phyloP scores from a whole-genome alignment of 2,797 vertebrate genomes.

The Dendrocincla tyrannina region DNA sequence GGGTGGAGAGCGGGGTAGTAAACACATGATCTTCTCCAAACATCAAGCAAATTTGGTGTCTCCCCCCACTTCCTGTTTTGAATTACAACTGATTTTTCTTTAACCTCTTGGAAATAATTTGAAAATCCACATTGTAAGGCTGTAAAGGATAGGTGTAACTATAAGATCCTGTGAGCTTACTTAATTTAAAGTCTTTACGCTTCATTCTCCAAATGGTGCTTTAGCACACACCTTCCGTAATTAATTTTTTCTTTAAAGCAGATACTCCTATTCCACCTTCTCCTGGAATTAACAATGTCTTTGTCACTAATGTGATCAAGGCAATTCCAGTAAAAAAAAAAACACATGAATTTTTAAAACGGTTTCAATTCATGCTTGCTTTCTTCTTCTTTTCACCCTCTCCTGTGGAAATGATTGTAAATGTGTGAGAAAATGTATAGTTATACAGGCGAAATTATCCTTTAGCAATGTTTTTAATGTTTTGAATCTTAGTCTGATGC shows the following conservation, averaged over 20 bases:
- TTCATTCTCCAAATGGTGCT: neutral
- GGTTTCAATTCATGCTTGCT: neutral
- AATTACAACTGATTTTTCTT: constrained; percentile 4
- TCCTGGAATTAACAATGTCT: neutral
- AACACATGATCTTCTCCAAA: constrained; percentile 29
- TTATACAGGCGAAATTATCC: constrained; percentile 34
- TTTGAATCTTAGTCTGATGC: constrained; percentile 22
- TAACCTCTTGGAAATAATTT: neutral
- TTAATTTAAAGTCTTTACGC: neutral
- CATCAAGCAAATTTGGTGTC: neutral
- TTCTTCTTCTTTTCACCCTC: neutral
- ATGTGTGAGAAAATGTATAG: neutral
- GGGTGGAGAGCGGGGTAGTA: constrained; percentile 26
- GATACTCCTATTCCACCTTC: neutral
- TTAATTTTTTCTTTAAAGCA: neutral
- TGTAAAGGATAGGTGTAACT: neutral
- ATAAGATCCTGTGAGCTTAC: neutral
- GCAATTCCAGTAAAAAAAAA: constrained; percentile 33
- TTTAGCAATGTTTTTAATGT: constrained; percentile 13
- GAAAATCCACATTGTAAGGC: neutral
- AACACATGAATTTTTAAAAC: constrained; percentile 14
- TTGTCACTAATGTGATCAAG: constrained; percentile 6
- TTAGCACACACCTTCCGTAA: neutral
- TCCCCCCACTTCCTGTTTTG: neutral
- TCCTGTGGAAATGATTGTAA: neutral